phyloP scores from a whole-genome alignment of 2,797 vertebrate species.

The Mormyrus hasselquistii region DNA sequence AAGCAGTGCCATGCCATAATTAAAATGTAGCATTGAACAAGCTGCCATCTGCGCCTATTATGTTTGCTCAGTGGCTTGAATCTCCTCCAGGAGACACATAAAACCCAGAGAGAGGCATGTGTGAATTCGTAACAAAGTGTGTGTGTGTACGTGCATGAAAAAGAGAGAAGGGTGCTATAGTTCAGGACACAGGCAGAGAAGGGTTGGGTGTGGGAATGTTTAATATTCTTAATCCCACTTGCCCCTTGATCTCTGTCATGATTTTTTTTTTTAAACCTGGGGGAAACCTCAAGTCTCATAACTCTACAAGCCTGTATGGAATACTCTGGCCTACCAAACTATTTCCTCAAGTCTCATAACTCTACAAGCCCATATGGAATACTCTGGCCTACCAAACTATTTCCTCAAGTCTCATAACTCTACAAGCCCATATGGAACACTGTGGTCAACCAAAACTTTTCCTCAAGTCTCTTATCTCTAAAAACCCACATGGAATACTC shows the following conservation, averaged over 20 bases:
- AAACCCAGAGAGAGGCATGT: neutral
- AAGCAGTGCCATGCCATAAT: neutral
- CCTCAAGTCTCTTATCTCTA: neutral
- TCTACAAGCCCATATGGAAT: neutral
- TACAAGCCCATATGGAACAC: neutral
- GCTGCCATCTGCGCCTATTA: neutral
- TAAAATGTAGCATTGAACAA: conserved; percentile 3
- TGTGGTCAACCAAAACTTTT: neutral
- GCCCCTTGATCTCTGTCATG: neutral
- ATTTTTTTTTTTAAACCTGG: neutral
- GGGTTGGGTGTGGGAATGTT: neutral
- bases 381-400: neutral
- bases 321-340: neutral
- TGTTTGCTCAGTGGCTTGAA: neutral
- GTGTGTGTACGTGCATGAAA: neutral
- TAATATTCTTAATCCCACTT: neutral
- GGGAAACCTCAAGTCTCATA: neutral
- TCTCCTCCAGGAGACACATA: neutral
- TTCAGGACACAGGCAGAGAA: neutral
- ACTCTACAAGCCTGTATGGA: neutral
- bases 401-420: neutral
- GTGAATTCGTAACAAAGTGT: neutral
- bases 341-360: neutral
- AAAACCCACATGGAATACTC: neutral
- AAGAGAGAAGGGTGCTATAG: neutral